Base-by-base conservation (phyloP, 2,888 invertebrate genomes). In the Argyresthia goedartella region DNA sequence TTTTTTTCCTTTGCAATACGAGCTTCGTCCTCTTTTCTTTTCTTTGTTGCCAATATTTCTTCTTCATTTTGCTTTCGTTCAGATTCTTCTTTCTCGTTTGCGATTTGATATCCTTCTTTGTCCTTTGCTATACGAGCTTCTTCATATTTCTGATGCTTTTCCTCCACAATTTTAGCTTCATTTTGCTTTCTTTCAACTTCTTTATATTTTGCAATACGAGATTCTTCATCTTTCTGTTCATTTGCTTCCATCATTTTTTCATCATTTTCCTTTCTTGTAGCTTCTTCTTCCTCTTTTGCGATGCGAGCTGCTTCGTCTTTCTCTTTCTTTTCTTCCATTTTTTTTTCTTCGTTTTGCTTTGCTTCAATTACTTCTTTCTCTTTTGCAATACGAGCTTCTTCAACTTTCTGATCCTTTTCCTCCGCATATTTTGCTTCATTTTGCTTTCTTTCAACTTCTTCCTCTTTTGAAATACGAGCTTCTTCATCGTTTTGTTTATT, bases 371-470 rank as follows among this genome's bases (percentile, higher is more conserved):
- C 47, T 56, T 56, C 46, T 65, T 48, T 25, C 25, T 15, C 10
- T 45, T n/a, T 36, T 52, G 39, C 15, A 50, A 13, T 25, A 53
- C 51, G 3, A 36, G 34, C 15, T 16, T 51, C 36, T 14, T 25
- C 25, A 4, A 4, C 51, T 56, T n/a, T 49, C 34, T 39, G 53
- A 53, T 44, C 44, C n/a, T 35, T 14, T 52, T 58, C 54, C 11
- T 54, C 49, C 14, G 54, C 50, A 34, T 14, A 44, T 35, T 41
- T 3, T 10, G n/a, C 4, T 52, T 57, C 55, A 25, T 57, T 53
- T 52, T 65, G 57, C 43, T 64, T 59, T 34, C 59, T 56, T 51
- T 64, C 54, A 16, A 53, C n/a, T 47, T 48, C 39, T 42, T 52
- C 36, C 9, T 41, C 9, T 41, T 58, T 2, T 25, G 6, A 25